These are phyloP conservation scores for Antitype chi DNA, from an alignment of 2,888 invertebrate species.

Conservation along the genomic window DNA sequence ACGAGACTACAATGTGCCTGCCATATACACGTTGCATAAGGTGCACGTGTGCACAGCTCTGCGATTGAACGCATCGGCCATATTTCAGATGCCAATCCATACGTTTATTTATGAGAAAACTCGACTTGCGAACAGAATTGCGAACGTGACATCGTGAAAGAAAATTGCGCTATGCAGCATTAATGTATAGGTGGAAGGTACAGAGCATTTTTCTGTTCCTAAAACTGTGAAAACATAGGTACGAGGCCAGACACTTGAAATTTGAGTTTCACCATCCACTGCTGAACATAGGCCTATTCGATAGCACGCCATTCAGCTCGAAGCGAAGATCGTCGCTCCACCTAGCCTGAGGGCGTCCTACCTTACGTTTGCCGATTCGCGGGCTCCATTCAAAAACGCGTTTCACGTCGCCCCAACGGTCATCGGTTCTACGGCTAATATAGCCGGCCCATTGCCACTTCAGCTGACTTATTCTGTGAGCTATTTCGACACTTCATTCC, in stretches of 20 bases:
- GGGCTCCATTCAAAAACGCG: too few species aligned
- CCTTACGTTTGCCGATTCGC: too few species aligned
- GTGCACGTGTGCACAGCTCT: constrained; percentile 42
- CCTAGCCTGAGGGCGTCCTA: too few species aligned
- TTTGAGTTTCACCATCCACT: not conserved
- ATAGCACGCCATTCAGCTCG: too few species aligned
- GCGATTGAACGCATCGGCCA: constrained; percentile 40
- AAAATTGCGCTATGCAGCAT: not conserved
- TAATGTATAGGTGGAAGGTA: not conserved
- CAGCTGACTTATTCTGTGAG: too few species aligned
- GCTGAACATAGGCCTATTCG: too few species aligned
- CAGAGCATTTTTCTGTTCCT: not conserved
- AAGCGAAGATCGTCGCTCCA: too few species aligned
- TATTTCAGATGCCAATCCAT: constrained; percentile 39
- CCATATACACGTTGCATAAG: constrained; percentile 44
- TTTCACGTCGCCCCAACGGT: too few species aligned
- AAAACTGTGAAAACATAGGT: not conserved
- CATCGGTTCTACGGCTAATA: too few species aligned
- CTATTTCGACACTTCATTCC: too few species aligned
- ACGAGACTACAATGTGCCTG: constrained; percentile 61
- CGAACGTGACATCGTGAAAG: constrained; percentile 9
- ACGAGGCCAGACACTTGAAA: not conserved
- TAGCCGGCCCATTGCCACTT: too few species aligned
- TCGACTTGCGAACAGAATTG: not conserved
- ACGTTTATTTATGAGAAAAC: constrained; percentile 23